These are phyloP conservation scores for Melanotaenia maccullochi DNA, from an alignment of 2,797 vertebrate species.

Conservation along the genomic window DNA sequence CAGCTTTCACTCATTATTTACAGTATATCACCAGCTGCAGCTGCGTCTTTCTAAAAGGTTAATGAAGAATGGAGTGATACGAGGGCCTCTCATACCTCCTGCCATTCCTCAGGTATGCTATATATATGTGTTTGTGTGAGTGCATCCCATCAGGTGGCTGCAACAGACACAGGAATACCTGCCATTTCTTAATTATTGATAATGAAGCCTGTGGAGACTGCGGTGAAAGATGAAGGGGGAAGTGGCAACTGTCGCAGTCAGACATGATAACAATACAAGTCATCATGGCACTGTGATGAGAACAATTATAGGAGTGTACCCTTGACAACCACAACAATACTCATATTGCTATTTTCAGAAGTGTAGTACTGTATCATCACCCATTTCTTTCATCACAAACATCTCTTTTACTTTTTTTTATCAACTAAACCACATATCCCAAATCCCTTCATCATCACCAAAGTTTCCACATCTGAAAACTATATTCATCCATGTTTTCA, in stretches of 20 bases:
- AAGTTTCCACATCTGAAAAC: slow-evolving; percentile 37
- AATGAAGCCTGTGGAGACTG: slow-evolving; percentile 73
- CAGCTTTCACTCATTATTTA: slow-evolving; percentile 69
- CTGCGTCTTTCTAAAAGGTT: slow-evolving; percentile 72
- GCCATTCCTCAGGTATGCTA: slow-evolving; percentile 37
- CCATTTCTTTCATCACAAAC: slow-evolving; percentile 22
- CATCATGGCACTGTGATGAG: slow-evolving; percentile 62
- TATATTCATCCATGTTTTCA: slow-evolving; percentile 36
- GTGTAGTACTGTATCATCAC: slow-evolving; percentile 35
- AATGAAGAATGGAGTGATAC: slow-evolving; percentile 69
- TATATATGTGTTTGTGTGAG: slow-evolving; percentile 13
- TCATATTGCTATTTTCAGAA: slow-evolving; percentile 39
- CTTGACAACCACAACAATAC: slow-evolving; percentile 57
- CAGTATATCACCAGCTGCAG: slow-evolving; percentile 64
- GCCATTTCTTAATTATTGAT: slow-evolving; percentile 84
- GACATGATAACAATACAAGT: slow-evolving; percentile 69
- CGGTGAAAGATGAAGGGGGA: slow-evolving; percentile 67
- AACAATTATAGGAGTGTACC: slow-evolving; percentile 60
- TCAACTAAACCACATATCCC: slow-evolving; percentile 19
- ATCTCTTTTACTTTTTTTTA: slow-evolving; percentile 22
- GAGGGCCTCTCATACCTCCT: slow-evolving; percentile 60
- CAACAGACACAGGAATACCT: slow-evolving; percentile 61
- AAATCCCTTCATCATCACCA: slow-evolving; percentile 30
- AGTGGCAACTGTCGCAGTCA: slow-evolving; percentile 75
- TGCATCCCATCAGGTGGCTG: slow-evolving; percentile 60